A percentile compares a stretch with the other conserved stretches of the same genome.
Evolutionary conservation across 2,888 invertebrate genomes (phyloP).

Genomic region (Lacanobia oleracea): DNA sequence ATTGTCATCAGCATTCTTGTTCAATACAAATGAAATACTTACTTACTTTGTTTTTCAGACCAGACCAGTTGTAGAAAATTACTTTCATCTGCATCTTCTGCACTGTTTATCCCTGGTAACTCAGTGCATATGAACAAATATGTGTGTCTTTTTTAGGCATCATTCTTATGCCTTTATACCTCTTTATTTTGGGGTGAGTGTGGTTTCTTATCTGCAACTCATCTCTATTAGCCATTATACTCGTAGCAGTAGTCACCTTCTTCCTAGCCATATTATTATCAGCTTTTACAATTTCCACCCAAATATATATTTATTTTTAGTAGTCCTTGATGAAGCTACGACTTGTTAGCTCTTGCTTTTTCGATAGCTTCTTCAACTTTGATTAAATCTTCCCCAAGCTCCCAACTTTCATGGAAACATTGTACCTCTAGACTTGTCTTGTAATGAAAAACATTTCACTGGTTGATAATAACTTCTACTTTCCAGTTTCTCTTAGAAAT

Average conservation of each 20-base stretch:
- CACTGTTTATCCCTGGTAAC: no score
- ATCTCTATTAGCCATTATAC: no score
- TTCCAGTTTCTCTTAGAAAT: slow-evolving; percentile 54
- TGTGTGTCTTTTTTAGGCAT: no score
- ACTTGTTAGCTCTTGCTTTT: neutral
- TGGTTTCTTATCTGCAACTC: no score
- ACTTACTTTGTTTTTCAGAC: neutral
- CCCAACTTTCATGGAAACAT: neutral
- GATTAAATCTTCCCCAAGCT: no score
- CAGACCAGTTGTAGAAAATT: neutral
- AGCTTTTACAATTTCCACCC: no score
- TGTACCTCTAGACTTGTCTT: neutral
- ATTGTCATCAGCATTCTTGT: neutral
- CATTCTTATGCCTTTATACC: no score
- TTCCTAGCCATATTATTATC: no score
- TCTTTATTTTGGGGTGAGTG: no score
- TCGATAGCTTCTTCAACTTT: neutral
- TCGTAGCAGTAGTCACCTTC: no score
- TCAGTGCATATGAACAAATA: no score
- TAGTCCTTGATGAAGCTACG: neutral
- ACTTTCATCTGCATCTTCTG: no score
- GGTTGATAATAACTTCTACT: slow-evolving; percentile 29
- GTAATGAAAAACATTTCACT: slow-evolving; percentile 20
- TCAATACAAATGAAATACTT: neutral
- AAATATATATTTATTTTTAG: neutral